A percentile compares a stretch with the other conserved stretches of the same genome.
These are phyloP conservation scores for Tanytarsus gracilentus DNA, from an alignment of 2,888 invertebrate species.

Conservation along the genomic window DNA sequence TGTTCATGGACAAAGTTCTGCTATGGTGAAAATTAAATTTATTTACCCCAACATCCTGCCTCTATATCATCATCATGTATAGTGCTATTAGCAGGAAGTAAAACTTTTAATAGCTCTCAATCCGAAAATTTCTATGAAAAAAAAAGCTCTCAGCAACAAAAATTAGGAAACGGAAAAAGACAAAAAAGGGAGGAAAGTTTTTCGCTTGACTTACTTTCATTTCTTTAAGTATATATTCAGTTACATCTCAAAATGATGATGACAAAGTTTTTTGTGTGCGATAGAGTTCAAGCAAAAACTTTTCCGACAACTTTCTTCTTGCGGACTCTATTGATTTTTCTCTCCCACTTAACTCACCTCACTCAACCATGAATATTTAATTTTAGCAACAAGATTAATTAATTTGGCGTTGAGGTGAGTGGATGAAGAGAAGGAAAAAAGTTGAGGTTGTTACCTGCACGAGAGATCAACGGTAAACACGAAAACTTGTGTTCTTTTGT, in stretches of 20 bases:
- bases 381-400: constrained; percentile 12
- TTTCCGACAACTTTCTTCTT: not conserved
- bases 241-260: not conserved
- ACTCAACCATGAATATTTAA: constrained; percentile 12
- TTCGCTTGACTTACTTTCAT: not conserved
- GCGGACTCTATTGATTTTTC: too few relatives aligned
- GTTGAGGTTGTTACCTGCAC: too few relatives aligned
- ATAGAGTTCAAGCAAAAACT: not conserved
- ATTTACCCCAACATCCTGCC: too few relatives aligned
- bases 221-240: not conserved
- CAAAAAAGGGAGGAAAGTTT: not conserved
- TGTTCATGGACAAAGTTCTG: too few relatives aligned
- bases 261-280: not conserved
- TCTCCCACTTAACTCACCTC: too few relatives aligned
- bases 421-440: too few relatives aligned
- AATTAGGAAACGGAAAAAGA: constrained; percentile 9
- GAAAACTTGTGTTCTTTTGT: too few relatives aligned
- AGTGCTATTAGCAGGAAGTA: not conserved
- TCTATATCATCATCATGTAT: not conserved
- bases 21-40: too few relatives aligned
- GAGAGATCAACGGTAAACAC: too few relatives aligned
- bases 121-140: not conserved
- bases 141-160: constrained; percentile 1
- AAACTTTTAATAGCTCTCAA: not conserved
- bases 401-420: too few relatives aligned